A percentile compares a stretch with the other conserved stretches of the same genome.
Conservation (phyloP, 2,888 invertebrate species). For the Camptogramma bilineatum region DNA sequence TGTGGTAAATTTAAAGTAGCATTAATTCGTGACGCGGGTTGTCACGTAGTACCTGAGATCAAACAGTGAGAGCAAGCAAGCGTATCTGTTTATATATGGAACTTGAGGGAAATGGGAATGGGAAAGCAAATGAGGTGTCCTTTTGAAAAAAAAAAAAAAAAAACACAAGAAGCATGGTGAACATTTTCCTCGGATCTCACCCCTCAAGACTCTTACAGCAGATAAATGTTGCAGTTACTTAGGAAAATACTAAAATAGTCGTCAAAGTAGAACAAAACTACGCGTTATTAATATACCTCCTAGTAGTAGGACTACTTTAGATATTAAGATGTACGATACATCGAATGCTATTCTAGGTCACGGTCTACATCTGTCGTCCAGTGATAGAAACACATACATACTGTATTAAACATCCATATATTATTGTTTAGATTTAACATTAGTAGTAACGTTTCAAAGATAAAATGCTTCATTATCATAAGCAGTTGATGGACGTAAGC, state of each 20-base stretch:
- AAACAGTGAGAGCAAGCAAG: conserved; percentile 17
- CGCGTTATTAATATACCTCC: too few species aligned
- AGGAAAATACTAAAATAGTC: too few species aligned
- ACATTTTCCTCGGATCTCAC: too few species aligned
- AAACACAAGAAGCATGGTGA: too few species aligned
- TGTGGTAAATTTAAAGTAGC: conserved; percentile 34
- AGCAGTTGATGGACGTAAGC: conserved; percentile 40
- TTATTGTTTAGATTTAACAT: neutral
- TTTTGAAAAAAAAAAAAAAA: too few species aligned
- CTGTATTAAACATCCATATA: neutral
- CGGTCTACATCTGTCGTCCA: neutral
- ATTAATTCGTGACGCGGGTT: conserved; percentile 26
- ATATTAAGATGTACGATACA: too few species aligned
- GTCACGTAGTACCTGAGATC: conserved; percentile 30
- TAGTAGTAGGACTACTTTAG: too few species aligned
- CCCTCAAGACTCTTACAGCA: neutral
- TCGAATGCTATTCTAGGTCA: neutral
- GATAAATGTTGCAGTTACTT: neutral
- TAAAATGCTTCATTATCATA: conserved; percentile 24
- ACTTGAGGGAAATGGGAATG: conserved; percentile 8
- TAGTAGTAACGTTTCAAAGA: neutral
- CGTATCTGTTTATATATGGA: conserved; percentile 33
- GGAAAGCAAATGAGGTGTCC: too few species aligned
- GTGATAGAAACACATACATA: neutral
- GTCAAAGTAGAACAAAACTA: too few species aligned